phyloP scores from a whole-genome alignment of 2,113 vertebrate genomes.

The Lanius collurio region DNA sequence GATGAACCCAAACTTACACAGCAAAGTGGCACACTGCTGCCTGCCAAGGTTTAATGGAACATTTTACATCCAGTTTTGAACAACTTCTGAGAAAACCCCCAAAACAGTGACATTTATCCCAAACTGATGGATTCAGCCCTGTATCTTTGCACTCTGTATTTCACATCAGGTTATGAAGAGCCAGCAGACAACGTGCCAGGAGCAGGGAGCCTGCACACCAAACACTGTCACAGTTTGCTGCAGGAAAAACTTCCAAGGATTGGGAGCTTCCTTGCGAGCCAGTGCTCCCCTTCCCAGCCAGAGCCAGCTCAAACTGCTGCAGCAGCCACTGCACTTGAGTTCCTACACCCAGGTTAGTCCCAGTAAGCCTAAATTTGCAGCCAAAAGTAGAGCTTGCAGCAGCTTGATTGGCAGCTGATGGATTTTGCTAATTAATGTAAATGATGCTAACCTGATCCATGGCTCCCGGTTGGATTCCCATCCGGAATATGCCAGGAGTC shows the following conservation, averaged over 20 bases:
- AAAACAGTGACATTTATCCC: neutral
- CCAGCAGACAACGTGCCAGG: neutral
- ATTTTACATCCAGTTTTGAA: neutral
- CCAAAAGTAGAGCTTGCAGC: neutral
- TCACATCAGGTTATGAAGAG: fast-evolving
- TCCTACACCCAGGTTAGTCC: neutral
- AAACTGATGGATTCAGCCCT: neutral
- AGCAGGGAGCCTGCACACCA: neutral
- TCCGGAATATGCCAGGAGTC: neutral
- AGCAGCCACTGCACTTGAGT: neutral
- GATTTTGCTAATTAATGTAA: neutral
- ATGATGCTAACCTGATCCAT: neutral
- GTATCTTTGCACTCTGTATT: neutral
- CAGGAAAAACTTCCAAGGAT: neutral
- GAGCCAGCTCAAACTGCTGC: neutral
- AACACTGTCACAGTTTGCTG: neutral
- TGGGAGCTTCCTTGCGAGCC: neutral
- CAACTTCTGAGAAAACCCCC: neutral
- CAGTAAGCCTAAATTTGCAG: neutral
- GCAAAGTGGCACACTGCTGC: neutral
- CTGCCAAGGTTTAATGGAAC: neutral
- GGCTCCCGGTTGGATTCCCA: neutral
- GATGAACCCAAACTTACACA: neutral
- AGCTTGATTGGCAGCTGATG: neutral
- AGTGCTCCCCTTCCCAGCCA: neutral